phyloP scores from a whole-genome alignment of 2,797 vertebrate species.

The Helicolenus hilgendorfi region DNA sequence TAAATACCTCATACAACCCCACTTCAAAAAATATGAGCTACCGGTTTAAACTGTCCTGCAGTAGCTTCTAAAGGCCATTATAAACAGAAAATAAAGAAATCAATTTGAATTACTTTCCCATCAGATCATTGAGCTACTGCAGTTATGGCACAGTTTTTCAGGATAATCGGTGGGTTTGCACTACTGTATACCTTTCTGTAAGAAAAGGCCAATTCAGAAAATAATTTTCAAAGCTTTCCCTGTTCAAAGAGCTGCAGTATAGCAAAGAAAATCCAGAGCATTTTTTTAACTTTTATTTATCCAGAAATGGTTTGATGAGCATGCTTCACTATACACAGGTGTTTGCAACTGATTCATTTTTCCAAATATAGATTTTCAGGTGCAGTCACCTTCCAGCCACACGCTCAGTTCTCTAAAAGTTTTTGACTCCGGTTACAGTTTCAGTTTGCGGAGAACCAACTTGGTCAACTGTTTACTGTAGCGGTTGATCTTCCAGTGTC shows the following conservation, averaged over 20 bases:
- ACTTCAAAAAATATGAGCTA: accelerated
- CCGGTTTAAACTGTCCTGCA: no score
- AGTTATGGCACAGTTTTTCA: no score
- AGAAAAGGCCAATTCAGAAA: not conserved
- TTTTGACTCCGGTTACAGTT: constrained; percentile 9
- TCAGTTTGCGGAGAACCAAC: constrained; percentile 82
- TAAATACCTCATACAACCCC: no score
- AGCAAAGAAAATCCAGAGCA: not conserved
- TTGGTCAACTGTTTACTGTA: constrained; percentile 86
- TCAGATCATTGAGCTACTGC: no score
- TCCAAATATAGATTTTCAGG: not conserved
- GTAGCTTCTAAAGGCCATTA: no score
- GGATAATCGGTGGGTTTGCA: not conserved
- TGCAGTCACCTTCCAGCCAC: not conserved
- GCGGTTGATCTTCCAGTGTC: constrained; percentile 88
- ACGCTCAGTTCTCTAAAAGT: not conserved
- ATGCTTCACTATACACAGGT: not conserved
- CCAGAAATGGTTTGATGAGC: not conserved
- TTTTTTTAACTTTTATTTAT: constrained; percentile 5
- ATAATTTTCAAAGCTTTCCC: not conserved
- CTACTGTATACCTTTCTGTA: not conserved
- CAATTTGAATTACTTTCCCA: no score
- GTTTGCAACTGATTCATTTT: not conserved
- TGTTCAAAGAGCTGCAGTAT: not conserved
- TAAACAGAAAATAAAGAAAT: no score